phyloP scores from a whole-genome alignment of 2,797 vertebrate species.

The Channallabes apus region DNA sequence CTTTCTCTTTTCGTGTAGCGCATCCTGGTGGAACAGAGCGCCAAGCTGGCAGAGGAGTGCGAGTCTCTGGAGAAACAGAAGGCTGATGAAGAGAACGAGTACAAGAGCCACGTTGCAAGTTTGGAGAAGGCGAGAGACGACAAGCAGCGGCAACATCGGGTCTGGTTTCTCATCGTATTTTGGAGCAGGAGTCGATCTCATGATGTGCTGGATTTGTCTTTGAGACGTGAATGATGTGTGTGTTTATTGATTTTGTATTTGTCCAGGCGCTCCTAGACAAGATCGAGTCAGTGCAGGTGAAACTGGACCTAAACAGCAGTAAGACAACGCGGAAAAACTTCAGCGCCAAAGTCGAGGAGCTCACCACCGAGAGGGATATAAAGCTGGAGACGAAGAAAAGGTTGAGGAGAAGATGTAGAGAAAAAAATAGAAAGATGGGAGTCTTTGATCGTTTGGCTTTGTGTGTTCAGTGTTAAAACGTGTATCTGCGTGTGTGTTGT shows the following conservation, averaged over 20 bases:
- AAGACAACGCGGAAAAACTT: slow-evolving; percentile 59
- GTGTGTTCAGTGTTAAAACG: neutral
- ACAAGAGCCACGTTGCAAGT: neutral
- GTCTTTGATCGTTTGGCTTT: neutral
- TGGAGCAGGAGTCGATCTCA: no score
- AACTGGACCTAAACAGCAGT: slow-evolving; percentile 57
- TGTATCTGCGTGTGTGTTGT: neutral
- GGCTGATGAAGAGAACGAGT: slow-evolving; percentile 27
- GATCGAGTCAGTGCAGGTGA: slow-evolving; percentile 52
- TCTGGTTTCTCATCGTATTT: neutral
- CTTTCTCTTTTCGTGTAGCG: slow-evolving; percentile 14
- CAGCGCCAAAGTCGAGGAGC: slow-evolving; percentile 49
- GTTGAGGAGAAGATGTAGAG: neutral
- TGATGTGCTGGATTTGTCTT: neutral
- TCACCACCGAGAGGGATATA: slow-evolving; percentile 47
- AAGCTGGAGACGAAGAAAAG: slow-evolving; percentile 46
- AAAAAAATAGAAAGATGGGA: neutral
- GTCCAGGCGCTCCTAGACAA: slow-evolving; percentile 50
- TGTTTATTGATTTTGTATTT: neutral
- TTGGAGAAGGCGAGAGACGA: slow-evolving; percentile 46
- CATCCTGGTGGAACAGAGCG: slow-evolving; percentile 34
- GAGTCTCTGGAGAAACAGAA: slow-evolving; percentile 43
- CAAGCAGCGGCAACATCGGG: slow-evolving; percentile 47
- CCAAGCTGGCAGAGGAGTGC: slow-evolving; percentile 28
- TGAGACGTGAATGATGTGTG: neutral